Evolutionary conservation across 2,797 vertebrate genomes (phyloP), one percentile per base, ranked within the genome.

Genomic region (Eulemur coronatus): DNA sequence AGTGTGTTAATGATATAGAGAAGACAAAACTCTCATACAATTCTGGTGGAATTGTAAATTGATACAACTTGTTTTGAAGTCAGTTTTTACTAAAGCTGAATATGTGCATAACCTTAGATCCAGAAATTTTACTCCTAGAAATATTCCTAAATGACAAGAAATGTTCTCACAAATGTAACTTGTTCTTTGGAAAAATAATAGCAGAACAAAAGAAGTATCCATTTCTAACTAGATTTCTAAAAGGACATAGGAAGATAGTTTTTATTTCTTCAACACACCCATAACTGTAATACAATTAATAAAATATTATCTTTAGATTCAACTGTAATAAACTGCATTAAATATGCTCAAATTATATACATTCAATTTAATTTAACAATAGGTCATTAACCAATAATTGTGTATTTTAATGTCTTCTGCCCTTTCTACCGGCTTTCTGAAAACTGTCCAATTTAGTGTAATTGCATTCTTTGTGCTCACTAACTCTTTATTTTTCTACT

Each of bases 301-400:
- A 96, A 91, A 82, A 52, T 84, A 95, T 43, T 46, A 82, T 84
- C 81, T 50, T 94, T 97, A 96, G 14, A 59, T 76, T 92, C 38
- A 85, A 79, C n/a, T 92, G 26, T 79, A 96, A 89, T n/a, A 96
- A 87, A 81, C 17, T 96, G 33, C 17, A 79, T 73, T 89, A 95
- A 78, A 76, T 82, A 76, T 33, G 0, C 70, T 55, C 52, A 91
- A 41, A 85, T 94, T 95, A 84, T 55, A 48, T 57, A 63, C 1
- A 52, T 86, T 63, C n/a, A 35, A 80, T 97, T 96, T 67, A 96
- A 95, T 86, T 95, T 84, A 86, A 26, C 57, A 73, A 30, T 57
- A 90, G 22, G 41, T 73, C n/a, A 92, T 35, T 97, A 92, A 96
- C 24, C 48, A 97, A 95, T 97, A 98, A 97, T 22, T 96, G 38